A percentile compares a stretch with the other conserved stretches of the same genome.
These are phyloP conservation scores for Meandrusa payeni DNA, from an alignment of 2,888 invertebrate species.

Conservation along the genomic window DNA sequence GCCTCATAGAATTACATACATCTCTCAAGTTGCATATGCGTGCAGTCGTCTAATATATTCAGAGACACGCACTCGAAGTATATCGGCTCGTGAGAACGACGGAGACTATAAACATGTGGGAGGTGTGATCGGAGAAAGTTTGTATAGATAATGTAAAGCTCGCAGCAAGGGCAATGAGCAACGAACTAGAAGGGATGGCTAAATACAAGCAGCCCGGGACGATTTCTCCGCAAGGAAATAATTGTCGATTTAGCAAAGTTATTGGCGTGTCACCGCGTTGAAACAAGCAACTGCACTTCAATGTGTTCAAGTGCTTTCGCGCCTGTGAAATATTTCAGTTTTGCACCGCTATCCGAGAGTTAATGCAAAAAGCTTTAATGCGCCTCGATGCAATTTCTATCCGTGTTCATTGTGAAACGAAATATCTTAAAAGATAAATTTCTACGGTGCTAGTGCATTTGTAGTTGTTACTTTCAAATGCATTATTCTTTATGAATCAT, in stretches of 20 bases:
- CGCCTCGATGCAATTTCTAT: constrained; percentile 11
- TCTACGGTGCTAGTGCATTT: constrained; percentile 1
- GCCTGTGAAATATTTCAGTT: constrained; percentile 17
- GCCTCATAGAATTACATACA: background rate
- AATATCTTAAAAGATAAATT: constrained; percentile 18
- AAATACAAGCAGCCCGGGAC: constrained; percentile 14
- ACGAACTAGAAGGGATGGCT: constrained; percentile 2
- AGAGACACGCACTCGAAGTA: constrained; percentile 43
- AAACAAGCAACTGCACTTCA: constrained; percentile 25
- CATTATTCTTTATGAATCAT: constrained; percentile 11
- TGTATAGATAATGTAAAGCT: constrained; percentile 7
- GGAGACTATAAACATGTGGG: constrained; percentile 29
- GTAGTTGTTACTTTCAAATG: constrained; percentile 9
- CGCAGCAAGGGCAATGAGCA: constrained; percentile 7
- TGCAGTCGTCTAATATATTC: constrained; percentile 40
- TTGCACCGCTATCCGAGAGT: constrained; percentile 15
- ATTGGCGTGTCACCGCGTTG: constrained; percentile 14
- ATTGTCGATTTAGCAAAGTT: constrained; percentile 22
- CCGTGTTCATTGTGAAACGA: constrained; percentile 15
- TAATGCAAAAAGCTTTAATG: constrained; percentile 22
- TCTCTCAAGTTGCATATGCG: background rate
- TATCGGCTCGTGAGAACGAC: constrained; percentile 41
- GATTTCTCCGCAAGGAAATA: constrained; percentile 19
- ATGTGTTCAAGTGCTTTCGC: constrained; percentile 16
- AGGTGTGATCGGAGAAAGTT: constrained; percentile 29